Base-by-base conservation (phyloP, 2,797 vertebrate genomes). In the Ctenosaura bakeri region DNA sequence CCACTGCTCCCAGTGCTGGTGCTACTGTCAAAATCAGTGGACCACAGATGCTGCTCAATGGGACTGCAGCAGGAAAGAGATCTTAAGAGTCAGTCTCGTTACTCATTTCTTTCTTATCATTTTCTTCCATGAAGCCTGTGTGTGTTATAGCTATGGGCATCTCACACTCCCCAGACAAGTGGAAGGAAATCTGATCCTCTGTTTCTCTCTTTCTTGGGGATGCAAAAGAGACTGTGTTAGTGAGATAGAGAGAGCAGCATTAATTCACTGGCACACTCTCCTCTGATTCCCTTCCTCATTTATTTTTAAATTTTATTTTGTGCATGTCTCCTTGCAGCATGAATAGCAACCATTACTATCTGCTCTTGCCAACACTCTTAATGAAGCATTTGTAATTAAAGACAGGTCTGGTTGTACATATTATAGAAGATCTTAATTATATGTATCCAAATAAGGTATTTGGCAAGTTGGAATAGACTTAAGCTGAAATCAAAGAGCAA, bases 341-440 rank as follows among this genome's bases (percentile, higher is more conserved):
- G 1, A 83, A 90, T 77, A 85, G 66, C 50, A 91, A 87, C 88
- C 64, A 81, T 84, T 87, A 88, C 95, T 95, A 94, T 94, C 92
- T 94, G 14, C 20, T 91, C 69, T 87, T 95, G 91, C 83, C 91
- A 92, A 88, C 0, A 0, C 62, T 93, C 10, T 81, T 84, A 90
- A 77, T 91, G 91, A 91, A 90, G 88, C 83, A 78, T 20, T 91
- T 92, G 91, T 94, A 94, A 94, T 94, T 94, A 96, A 92, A 94
- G 92, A 62, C 92, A 89, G 10, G 29, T 69, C 0, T 3, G 83
- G 85, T 73, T 81, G 90, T 42, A 91, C 90, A 91, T 94, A 46
- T 13, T 13, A 4, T 2, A 89, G 90, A 80, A 79, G 92, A 88
- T 93, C 91, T 94, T 96, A 94, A 94, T 96, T 94, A 91, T 82